Evolutionary conservation across 2,888 invertebrate species (phyloP), one percentile per base, ranked within the genome.

Genomic region (Sussaba pulchella): DNA sequence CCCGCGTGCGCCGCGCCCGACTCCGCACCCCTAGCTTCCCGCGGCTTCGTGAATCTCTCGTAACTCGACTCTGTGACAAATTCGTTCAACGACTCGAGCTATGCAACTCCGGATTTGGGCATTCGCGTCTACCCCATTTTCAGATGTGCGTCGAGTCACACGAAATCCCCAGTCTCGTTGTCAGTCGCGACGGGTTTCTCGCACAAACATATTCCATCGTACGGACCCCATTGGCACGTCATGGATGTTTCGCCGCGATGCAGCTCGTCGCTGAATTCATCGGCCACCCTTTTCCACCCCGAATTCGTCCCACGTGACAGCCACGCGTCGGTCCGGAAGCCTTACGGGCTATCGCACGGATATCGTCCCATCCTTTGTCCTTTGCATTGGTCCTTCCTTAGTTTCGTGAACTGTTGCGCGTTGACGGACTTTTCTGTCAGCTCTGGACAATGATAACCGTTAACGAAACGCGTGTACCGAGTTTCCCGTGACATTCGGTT

Each of bases 271-370:
- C n/a, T 41, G 47, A 17, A 57, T 59, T 5, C 8, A 39, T 26
- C 39, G 12, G 19, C 39, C 50, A 19, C 52, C 26, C 59, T 9
- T 41, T 19, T 47, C 10, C 31, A 2, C 31, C 31, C 31, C 31
- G 4, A 2, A 2, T 31, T 6, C 31, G 2, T 31, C 6, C 31
- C 2, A 31, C 31, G 31, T 31, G 31, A 31, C 41, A 19, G 66
- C 47, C 77, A 72, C 71, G 71, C 54, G 77, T 54, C 64, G 31
- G 50, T 41, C 71, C 64, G 70, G 71, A 78, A 52, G 43, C 41
- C 50, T 50, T 47, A 5, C 14, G 36, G 47, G 36, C 71, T 64
- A 45, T 24, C n/a, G n/a, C 71, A 47, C 63, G 36, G 64, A 70
- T 54, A 77, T 70, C 70, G 57, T 12, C 19, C n/a, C n/a, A 17